Conservation (phyloP, 2,113 vertebrate genomes). For the Crocuta crocuta region DNA sequence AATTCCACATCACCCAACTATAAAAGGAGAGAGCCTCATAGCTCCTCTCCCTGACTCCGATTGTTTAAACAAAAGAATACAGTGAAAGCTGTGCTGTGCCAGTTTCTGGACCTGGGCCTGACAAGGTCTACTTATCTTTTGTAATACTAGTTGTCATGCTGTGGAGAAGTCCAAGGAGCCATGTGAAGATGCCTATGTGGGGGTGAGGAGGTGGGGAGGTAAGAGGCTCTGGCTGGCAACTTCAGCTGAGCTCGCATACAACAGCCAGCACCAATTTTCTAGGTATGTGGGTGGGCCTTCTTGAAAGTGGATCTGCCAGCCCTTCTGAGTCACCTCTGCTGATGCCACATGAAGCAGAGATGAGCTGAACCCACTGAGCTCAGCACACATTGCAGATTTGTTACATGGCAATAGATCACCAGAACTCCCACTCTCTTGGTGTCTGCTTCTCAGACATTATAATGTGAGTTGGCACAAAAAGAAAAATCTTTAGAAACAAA, state of each 20-base stretch:
- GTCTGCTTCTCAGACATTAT: not conserved
- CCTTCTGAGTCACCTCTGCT: not conserved
- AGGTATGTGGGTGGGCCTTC: not conserved
- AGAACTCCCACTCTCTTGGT: not conserved
- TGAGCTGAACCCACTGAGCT: not conserved
- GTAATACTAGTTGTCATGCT: not conserved
- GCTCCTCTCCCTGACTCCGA: not conserved
- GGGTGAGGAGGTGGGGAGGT: no score
- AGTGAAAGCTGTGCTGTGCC: not conserved
- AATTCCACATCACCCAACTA: not conserved
- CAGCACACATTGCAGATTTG: not conserved
- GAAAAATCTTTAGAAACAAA: not conserved
- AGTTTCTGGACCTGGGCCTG: not conserved
- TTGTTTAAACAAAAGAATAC: not conserved
- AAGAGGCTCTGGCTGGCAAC: not conserved
- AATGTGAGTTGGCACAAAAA: not conserved
- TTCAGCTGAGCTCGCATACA: not conserved
- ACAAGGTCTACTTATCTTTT: not conserved
- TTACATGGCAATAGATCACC: not conserved
- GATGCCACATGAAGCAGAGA: not conserved
- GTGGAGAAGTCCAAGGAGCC: not conserved
- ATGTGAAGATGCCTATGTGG: not conserved
- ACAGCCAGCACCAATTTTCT: not conserved
- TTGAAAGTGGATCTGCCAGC: not conserved
- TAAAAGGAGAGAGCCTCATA: not conserved